Percentiles rank a stretch among this genome's conserved stretches.
Conservation (phyloP, 2,113 vertebrate genomes). For the Podilymbus podiceps region DNA sequence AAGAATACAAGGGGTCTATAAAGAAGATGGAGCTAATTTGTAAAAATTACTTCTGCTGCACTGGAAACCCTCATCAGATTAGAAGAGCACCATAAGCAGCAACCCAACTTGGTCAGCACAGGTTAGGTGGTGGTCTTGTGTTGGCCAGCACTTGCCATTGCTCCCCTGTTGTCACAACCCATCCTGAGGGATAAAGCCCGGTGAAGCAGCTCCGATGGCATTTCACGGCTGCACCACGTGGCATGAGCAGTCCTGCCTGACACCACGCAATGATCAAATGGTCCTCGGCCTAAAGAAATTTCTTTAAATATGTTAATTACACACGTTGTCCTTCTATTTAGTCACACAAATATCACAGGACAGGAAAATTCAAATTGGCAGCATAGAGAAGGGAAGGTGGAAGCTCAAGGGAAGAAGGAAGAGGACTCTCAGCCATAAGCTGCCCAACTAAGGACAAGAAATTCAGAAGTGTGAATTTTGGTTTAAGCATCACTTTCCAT, state of each 20-base stretch:
- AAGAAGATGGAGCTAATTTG: background rate
- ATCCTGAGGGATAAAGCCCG: fast-evolving
- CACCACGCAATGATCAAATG: background rate
- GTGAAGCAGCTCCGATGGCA: background rate
- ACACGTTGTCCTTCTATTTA: background rate
- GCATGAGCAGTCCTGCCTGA: background rate
- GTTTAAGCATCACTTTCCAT: conserved; percentile 1
- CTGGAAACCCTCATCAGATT: background rate
- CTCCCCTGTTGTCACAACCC: background rate
- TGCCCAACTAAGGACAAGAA: background rate
- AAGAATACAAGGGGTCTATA: background rate
- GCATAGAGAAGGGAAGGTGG: background rate
- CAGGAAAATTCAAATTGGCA: background rate
- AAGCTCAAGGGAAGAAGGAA: background rate
- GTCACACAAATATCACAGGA: background rate
- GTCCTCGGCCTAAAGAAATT: background rate
- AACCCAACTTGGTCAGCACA: background rate
- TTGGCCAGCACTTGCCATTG: background rate
- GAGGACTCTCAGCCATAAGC: background rate
- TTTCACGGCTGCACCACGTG: background rate
- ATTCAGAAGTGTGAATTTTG: background rate
- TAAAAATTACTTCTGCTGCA: background rate
- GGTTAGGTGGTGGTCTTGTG: fast-evolving
- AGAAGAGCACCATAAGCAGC: background rate
- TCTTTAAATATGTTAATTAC: background rate